Evolutionary conservation across 2,797 vertebrate species (phyloP).

Genomic region (Champsocephalus esox): DNA sequence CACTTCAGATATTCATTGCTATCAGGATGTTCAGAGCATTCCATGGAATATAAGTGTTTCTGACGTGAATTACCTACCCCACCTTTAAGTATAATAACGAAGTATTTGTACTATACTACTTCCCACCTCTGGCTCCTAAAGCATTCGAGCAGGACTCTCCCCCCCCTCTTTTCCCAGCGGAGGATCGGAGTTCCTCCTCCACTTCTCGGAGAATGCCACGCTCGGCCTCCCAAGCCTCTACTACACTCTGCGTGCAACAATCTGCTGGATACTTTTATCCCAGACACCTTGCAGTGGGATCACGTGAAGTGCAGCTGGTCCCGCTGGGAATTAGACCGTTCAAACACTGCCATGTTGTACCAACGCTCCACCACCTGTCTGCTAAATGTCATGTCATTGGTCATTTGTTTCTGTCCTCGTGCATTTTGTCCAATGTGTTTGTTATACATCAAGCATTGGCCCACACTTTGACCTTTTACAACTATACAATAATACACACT

Average conservation of each 20-base stretch:
- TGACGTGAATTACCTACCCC: too few species aligned
- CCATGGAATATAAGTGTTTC: too few species aligned
- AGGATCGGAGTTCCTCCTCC: constrained; percentile 61
- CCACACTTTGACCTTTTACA: too few species aligned
- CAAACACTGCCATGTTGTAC: constrained; percentile 17
- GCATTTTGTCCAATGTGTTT: neutral
- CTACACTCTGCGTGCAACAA: constrained; percentile 57
- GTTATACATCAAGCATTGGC: neutral
- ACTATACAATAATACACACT: too few species aligned
- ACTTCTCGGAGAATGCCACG: constrained; percentile 46
- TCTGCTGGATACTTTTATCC: constrained; percentile 55
- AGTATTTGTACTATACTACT: too few species aligned
- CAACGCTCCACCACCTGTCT: constrained; percentile 45
- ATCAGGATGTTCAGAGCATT: too few species aligned
- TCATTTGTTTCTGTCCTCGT: neutral
- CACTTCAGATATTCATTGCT: too few species aligned
- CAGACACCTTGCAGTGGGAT: constrained; percentile 57
- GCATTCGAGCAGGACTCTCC: constrained; percentile 45
- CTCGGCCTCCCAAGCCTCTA: constrained; percentile 53
- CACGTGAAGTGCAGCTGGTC: constrained; percentile 57
- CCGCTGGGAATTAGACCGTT: constrained; percentile 39
- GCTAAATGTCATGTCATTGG: neutral
- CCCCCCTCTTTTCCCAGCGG: constrained; percentile 33
- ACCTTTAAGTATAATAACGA: too few species aligned
- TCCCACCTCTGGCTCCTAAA: neutral